phyloP scores from a whole-genome alignment of 2,888 invertebrate species.

The Tuta absoluta region DNA sequence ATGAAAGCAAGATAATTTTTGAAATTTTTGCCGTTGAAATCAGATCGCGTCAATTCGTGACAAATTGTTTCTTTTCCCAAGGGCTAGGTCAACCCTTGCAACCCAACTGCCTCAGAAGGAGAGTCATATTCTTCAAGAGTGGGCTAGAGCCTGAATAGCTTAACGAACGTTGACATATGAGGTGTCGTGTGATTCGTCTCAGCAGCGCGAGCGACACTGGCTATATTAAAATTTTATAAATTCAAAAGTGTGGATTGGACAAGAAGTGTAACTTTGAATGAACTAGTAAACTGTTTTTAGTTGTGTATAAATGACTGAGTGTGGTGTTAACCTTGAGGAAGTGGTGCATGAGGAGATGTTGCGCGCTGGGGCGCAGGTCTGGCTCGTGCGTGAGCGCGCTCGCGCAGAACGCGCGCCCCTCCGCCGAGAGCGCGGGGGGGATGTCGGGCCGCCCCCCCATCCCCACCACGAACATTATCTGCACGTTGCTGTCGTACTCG shows the following conservation, averaged over 20 bases:
- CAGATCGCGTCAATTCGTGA: no score
- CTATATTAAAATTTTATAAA: no score
- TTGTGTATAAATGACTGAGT: not conserved
- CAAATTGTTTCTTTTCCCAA: no score
- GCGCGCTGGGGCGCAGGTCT: conserved; percentile 85
- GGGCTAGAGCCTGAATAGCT: no score
- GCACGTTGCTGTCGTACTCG: conserved; percentile 95
- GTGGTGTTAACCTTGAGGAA: conserved; percentile 84
- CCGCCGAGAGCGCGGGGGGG: conserved; percentile 88
- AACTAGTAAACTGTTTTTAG: not conserved
- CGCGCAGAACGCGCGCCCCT: conserved; percentile 90
- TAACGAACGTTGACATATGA: no score
- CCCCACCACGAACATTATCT: conserved; percentile 97
- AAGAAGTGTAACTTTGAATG: not conserved
- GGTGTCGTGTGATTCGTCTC: no score
- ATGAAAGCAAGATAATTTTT: no score
- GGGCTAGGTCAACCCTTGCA: no score
- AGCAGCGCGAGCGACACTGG: no score
- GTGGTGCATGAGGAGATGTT: conserved; percentile 86
- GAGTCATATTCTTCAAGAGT: no score
- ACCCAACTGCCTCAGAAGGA: no score
- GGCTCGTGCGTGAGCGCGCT: conserved; percentile 92
- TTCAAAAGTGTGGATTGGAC: not conserved
- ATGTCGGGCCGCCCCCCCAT: conserved; percentile 92
- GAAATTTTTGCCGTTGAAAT: no score